Percentiles rank a stretch among this genome's conserved stretches.
phyloP scores from a whole-genome alignment of 2,888 invertebrate genomes.

The Pristionchus fissidentatus region DNA sequence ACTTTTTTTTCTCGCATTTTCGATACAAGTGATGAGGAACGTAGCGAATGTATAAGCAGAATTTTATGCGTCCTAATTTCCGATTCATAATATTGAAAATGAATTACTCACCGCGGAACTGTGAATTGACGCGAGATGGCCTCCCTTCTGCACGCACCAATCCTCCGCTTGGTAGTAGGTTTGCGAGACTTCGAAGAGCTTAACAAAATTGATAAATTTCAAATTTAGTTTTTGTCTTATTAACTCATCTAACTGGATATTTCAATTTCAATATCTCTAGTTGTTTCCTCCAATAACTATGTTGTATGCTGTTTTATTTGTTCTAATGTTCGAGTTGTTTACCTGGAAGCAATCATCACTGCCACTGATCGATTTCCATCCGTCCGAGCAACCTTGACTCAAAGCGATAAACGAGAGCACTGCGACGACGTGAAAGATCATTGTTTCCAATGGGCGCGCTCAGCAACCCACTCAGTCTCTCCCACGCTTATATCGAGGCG shows the following conservation, averaged over 20 bases:
- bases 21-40: not conserved
- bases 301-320: no score
- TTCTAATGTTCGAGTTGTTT: no score
- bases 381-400: not conserved
- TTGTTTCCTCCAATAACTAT: no score
- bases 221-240: not conserved
- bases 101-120: not conserved
- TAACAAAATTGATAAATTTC: not conserved
- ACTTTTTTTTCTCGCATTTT: not conserved
- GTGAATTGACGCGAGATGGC: conserved; percentile 7
- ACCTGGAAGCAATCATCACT: conserved; percentile 25
- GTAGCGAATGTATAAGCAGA: not conserved
- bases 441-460: conserved; percentile 6
- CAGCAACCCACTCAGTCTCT: not conserved
- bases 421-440: not conserved
- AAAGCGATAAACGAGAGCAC: not conserved
- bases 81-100: no score
- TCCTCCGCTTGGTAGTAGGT: conserved; percentile 17
- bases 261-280: no score
- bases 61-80: no score
- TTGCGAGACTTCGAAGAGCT: conserved; percentile 10
- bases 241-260: no score
- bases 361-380: not conserved
- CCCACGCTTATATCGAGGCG: not conserved
- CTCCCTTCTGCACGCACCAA: not conserved